Evolutionary conservation across 2,113 vertebrate species (phyloP), one percentile per base, ranked within the genome.

Genomic region (Siniperca knerii): DNA sequence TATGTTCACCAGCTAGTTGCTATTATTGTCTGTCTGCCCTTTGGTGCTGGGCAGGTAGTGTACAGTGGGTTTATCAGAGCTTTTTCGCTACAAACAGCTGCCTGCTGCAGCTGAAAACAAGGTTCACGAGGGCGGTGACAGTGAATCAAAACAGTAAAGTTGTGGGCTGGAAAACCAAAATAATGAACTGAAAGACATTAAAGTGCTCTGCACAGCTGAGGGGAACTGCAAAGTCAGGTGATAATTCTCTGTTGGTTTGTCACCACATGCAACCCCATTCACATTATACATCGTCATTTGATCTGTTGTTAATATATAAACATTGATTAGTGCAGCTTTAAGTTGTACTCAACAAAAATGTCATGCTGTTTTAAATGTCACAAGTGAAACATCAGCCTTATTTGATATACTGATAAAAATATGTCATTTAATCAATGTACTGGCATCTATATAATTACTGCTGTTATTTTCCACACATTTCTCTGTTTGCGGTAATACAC

Each of bases 401-500:
- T 57, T 57, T 67, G 35, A 55, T 15, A 3, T 15, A 54, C 40
- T 78, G 75, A 2, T 21, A 13, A 60, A 21, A 60, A 21, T 21
- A 21, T 48, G 9, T 33, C 0, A 66, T 68, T 77, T 8, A 4
- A 66, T 66, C 8, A 44, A n/a, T 57, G n/a, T 33, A 4, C 42
- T 37, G 62, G 23, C 21, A 15, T 61, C 60, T 50, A 46, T 20
- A 61, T 52, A 40, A 77, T 84, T 46, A 52, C 20, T 55, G 6
- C 35, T 29, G 42, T 62, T 80, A 29, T 72, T 66, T 66, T 42
- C 55, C 15, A 0, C 54, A 57, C 33, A 48, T 64, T 54, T 79
- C 58, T 29, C 9, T 57, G 54, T 80, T 80, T 80, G 61, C 68
- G 10, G 48, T 68, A 62, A 80, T 13, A 71, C 21, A 29, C 44